Base-by-base conservation (phyloP, 2,888 invertebrate genomes). In the Heterodera filipjevi region DNA sequence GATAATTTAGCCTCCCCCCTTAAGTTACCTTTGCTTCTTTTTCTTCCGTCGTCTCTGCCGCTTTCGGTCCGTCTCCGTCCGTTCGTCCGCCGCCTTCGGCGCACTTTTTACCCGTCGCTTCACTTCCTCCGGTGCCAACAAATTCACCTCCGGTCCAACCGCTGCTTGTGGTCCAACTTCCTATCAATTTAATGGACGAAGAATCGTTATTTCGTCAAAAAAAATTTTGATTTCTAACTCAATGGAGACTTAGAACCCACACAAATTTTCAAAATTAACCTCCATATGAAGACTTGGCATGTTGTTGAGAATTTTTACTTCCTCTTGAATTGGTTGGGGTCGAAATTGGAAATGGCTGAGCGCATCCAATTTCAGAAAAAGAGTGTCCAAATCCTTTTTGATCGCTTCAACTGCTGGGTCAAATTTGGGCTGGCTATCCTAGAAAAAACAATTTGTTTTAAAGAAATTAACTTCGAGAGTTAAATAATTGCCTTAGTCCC, bases 341-440 rank as follows among this genome's bases (percentile, higher is more conserved):
- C 95, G 95, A 88, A 94, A 98, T 90, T 96, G 95, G 90, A 94
- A 96, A 90, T 98, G 96, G 0, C 94, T 94, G 22, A 99, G 91
- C 0, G 96, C 94, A 90, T 98, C 96, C 66, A 99, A 91, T 90
- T 96, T 94, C 0, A 92, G 90, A 88, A 97, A 96, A 8, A 99
- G 89, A 0, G 92, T 91, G 19, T 91, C 91, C 93, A 96, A 94
- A 84, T 92, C 91, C 78, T 92, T 91, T 83, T 92, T 92, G 49
- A 98, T 94, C 90, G 94, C 93, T 80, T 92, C 93, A 87, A 96
- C 95, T 81, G 93, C 92, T 84, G 93, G 93, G 0, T 94, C 93
- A 89, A 91, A 90, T 76, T 86, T 88, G 74, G 90, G 89, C 72
- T 90, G 93, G 75, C 89, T 71, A 44, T 72, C 30, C 22, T 44